Evolutionary conservation across 1,140 invertebrate species (phyloP).

Genomic region (Scaptodrosophila lebanonensis): DNA sequence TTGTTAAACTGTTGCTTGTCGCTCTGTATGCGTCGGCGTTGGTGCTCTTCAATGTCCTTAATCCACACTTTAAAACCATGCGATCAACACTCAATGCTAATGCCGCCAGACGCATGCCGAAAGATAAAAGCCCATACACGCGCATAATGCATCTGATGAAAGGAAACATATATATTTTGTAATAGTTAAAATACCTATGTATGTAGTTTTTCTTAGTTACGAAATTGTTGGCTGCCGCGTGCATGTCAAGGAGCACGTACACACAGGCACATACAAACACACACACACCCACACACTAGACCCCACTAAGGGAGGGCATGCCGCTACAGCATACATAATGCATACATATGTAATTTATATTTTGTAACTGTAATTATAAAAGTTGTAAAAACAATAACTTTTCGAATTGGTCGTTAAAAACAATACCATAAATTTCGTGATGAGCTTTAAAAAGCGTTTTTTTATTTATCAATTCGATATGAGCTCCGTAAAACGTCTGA

Average conservation of each 20-base stretch:
- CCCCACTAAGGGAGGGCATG: constrained; percentile 18
- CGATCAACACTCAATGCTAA: background rate
- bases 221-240: constrained; percentile 19
- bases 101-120: constrained; percentile 5
- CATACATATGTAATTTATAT: constrained; percentile 27
- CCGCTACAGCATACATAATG: too few relatives aligned
- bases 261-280: background rate
- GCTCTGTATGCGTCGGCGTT: too few relatives aligned
- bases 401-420: too few relatives aligned
- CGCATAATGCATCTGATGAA: constrained; percentile 10
- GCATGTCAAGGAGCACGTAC: constrained; percentile 2
- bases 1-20: constrained; percentile 40
- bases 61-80: too few relatives aligned
- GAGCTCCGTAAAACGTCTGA: too few relatives aligned
- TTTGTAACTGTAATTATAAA: constrained; percentile 33
- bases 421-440: too few relatives aligned
- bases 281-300: background rate
- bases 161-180: constrained; percentile 27
- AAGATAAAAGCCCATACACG: background rate
- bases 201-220: constrained; percentile 26
- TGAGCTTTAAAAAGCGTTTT: too few relatives aligned
- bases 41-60: too few relatives aligned
- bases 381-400: constrained; percentile 23
- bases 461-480: too few relatives aligned
- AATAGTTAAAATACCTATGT: constrained; percentile 23